Base-by-base conservation (phyloP, 2,113 vertebrate genomes). In the Mobula hypostoma region DNA sequence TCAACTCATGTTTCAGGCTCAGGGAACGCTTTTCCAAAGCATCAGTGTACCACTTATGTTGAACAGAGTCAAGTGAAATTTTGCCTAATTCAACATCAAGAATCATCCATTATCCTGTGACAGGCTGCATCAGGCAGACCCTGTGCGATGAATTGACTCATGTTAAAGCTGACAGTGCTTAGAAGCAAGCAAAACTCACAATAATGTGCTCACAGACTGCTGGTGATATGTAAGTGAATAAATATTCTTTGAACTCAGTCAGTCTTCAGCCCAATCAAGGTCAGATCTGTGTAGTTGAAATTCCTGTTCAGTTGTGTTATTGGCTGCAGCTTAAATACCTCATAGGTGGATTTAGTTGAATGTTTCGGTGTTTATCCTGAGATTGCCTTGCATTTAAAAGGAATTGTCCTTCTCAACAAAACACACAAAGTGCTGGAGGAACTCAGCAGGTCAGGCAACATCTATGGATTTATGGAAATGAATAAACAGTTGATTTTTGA, bases 101-200 rank as follows among this genome's bases (percentile, higher is more conserved):
- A 80, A 19, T n/a, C 32, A 80, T 19, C 32, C 78, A 80, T 80
- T 80, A 80, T 80, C 78, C 78, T 80, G 78, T 80, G 78, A 80
- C 78, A 80, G 32, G 17, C 14, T 6, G 32, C 15, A 40, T 14
- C 78, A 79, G 14, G 78, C n/a, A 36, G 6, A 36, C 78, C 32
- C 5, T 3, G 78, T 14, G 32, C 2, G 40, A 80, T n/a, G 32
- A 80, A 40, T 36, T 19, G 78, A 17, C 78, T 80, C 5, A 36
- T 19, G 32, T 19, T 15, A 40, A 40, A 80, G 32, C 78, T 40
- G 78, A 17, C 32, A 19, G 5, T 32, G 32, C 12, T 80, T 11
- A 40, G 40, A 79, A 79, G 40, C 5, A 32, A 36, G 15, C 32
- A 6, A 80, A 40, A 17, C 48, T 36, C 15, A 40, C 19, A 17